Conservation (phyloP, 1,140 invertebrate genomes). For the Luehdorfia chinensis region DNA sequence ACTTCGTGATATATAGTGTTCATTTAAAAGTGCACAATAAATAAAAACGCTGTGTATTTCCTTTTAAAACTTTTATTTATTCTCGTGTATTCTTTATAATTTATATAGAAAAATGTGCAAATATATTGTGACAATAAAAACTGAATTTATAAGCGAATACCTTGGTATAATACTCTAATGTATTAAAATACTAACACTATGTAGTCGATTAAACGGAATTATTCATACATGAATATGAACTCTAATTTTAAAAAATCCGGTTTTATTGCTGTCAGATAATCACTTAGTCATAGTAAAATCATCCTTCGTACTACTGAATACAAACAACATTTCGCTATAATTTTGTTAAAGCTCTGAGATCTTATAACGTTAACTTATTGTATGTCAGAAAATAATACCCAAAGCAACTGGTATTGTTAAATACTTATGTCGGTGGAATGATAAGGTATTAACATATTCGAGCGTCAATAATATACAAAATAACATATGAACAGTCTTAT, state of each 20-base stretch:
- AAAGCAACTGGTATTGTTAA: slow-evolving; percentile 48
- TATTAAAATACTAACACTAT: slow-evolving; percentile 38
- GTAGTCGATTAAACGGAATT: slow-evolving; percentile 16
- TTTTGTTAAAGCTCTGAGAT: slow-evolving; percentile 43
- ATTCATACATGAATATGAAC: slow-evolving; percentile 13
- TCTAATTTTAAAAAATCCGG: slow-evolving; percentile 4
- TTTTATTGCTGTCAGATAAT: background rate
- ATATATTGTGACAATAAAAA: slow-evolving; percentile 63
- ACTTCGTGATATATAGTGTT: background rate
- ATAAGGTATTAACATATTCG: slow-evolving; percentile 52
- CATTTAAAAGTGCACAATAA: too few species aligned
- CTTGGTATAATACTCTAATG: slow-evolving; percentile 40
- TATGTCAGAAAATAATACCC: slow-evolving; percentile 48
- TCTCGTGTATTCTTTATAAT: slow-evolving; percentile 68
- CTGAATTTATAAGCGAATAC: slow-evolving; percentile 60
- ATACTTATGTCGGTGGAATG: slow-evolving; percentile 70
- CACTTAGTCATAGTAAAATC: background rate
- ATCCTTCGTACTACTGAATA: background rate
- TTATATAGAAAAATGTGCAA: slow-evolving; percentile 68
- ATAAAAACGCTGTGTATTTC: too few species aligned
- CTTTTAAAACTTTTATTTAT: slow-evolving; percentile 45
- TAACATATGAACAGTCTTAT: slow-evolving; percentile 64
- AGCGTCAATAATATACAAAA: slow-evolving; percentile 51
- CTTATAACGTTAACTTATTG: slow-evolving; percentile 20
- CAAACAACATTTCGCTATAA: slow-evolving; percentile 23